phyloP scores from a whole-genome alignment of 2,113 vertebrate species.

The Lipophrys pholis region DNA sequence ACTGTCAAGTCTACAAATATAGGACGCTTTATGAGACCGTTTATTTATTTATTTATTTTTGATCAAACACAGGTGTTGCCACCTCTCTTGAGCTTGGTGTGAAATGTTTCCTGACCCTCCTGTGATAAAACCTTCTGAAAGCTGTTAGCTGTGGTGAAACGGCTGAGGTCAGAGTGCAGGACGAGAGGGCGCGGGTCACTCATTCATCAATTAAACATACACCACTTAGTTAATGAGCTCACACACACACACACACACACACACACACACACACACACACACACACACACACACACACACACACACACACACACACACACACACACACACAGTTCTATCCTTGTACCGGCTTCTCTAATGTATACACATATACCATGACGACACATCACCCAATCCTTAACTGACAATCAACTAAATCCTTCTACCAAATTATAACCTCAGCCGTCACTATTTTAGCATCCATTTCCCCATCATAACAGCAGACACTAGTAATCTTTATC shows the following conservation, averaged over 20 bases:
- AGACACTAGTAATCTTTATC: too few relatives aligned
- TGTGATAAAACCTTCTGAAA: constrained; percentile 38
- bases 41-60: too few relatives aligned
- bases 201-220: constrained; percentile 56
- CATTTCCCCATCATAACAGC: too few relatives aligned
- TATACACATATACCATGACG: too few relatives aligned
- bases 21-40: too few relatives aligned
- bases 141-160: constrained; percentile 22
- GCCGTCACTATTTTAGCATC: too few relatives aligned
- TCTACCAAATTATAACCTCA: too few relatives aligned
- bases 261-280: constrained; percentile 10
- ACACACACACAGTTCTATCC: constrained; percentile 14
- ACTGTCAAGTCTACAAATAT: too few relatives aligned
- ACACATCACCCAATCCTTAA: too few relatives aligned
- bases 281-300: constrained; percentile 8
- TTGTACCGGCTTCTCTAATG: too few relatives aligned
- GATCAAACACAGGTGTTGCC: too few relatives aligned
- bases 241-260: constrained; percentile 1
- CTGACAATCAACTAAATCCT: too few relatives aligned
- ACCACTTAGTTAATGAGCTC: constrained; percentile 62
- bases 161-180: constrained; percentile 51
- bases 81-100: neutral
- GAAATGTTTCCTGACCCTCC: constrained; percentile 17
- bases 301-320: constrained; percentile 9
- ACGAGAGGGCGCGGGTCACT: constrained; percentile 45